Percentiles rank a stretch among this genome's conserved stretches.
Conservation (phyloP, 2,113 vertebrate species). For the Takifugu flavidus region DNA sequence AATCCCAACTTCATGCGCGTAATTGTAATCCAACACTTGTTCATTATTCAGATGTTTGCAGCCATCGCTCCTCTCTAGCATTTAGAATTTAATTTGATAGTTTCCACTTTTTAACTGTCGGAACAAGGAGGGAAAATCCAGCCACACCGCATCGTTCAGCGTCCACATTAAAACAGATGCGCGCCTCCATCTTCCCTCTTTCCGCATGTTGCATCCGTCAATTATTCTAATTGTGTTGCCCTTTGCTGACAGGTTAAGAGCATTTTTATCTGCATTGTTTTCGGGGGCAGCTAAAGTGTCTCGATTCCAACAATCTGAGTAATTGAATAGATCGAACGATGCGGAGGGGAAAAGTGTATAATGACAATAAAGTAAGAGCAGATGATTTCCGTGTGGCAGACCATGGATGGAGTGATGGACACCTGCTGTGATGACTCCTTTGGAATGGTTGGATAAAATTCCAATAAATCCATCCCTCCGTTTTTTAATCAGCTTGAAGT, state of each 20-base stretch:
- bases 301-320: slow-evolving; percentile 68
- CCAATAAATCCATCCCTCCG: slow-evolving; percentile 27
- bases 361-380: slow-evolving; percentile 67
- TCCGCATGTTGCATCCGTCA: slow-evolving; percentile 55
- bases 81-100: background rate
- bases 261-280: slow-evolving; percentile 70
- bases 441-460: slow-evolving; percentile 29
- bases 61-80: too few relatives aligned
- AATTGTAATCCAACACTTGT: too few relatives aligned
- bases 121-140: slow-evolving; percentile 15
- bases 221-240: slow-evolving; percentile 71
- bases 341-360: slow-evolving; percentile 63
- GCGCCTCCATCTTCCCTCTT: slow-evolving; percentile 38
- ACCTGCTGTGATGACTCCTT: slow-evolving; percentile 11
- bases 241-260: slow-evolving; percentile 72
- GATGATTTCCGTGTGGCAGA: slow-evolving; percentile 31
- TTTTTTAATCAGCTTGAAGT: slow-evolving; percentile 68
- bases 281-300: slow-evolving; percentile 60
- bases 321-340: slow-evolving; percentile 73
- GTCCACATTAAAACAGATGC: slow-evolving; percentile 47
- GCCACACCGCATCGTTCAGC: slow-evolving; percentile 17
- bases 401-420: slow-evolving; percentile 9
- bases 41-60: too few relatives aligned
- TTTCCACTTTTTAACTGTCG: slow-evolving; percentile 1
- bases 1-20: too few relatives aligned